phyloP scores from a whole-genome alignment of 2,113 vertebrate genomes.

The Rostratula benghalensis region DNA sequence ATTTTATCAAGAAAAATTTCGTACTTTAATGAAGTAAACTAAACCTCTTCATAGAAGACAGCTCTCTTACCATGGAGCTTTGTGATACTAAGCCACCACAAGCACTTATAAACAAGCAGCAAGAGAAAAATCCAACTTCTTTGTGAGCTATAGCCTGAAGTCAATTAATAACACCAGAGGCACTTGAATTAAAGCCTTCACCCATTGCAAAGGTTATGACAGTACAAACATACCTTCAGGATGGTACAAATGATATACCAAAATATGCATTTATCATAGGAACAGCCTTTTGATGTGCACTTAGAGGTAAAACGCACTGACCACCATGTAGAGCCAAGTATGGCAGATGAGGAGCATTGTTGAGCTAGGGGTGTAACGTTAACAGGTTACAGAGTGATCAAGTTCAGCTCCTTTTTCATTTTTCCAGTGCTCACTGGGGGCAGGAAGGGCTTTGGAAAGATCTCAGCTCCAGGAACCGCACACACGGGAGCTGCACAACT shows the following conservation, averaged over 20 bases:
- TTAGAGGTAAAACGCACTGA: accelerated
- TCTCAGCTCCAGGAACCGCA: background rate
- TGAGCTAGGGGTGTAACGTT: accelerated
- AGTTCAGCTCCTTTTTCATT: background rate
- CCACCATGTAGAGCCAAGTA: accelerated
- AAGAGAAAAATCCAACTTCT: background rate
- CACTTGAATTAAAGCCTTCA: background rate
- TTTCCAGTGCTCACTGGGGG: background rate
- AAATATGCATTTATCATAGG: background rate
- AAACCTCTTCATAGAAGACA: background rate
- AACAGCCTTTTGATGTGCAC: background rate
- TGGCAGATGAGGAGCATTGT: background rate
- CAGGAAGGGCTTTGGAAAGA: background rate
- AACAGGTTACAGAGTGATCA: no score
- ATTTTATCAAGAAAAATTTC: accelerated
- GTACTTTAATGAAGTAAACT: background rate
- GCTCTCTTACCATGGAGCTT: background rate
- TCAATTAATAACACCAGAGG: accelerated
- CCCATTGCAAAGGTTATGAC: background rate
- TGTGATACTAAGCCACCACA: background rate
- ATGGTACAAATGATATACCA: no score
- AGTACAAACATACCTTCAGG: background rate
- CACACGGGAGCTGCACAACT: background rate
- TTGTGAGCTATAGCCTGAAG: background rate
- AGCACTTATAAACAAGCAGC: background rate